Conservation (phyloP, 2,113 vertebrate species). For the Dasyprocta punctata region DNA sequence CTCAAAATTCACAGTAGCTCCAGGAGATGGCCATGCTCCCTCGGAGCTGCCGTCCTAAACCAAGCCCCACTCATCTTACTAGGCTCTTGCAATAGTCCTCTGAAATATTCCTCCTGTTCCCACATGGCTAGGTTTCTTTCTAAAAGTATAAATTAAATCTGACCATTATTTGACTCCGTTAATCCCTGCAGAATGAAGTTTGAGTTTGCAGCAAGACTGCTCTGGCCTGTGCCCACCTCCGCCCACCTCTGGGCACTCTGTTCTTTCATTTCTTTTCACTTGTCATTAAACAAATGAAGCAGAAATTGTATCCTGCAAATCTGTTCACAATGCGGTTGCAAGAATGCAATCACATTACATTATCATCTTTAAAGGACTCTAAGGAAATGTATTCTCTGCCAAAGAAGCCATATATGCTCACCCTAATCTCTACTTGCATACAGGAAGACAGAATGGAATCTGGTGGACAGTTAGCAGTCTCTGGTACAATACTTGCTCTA, state of each 20-base stretch:
- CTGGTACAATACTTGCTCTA: not conserved
- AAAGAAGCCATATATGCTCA: not conserved
- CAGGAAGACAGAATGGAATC: not conserved
- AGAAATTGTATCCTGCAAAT: not conserved
- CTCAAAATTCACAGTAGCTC: not conserved
- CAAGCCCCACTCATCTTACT: not conserved
- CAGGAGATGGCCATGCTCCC: not conserved
- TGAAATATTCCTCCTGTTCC: not conserved
- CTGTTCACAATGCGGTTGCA: not conserved
- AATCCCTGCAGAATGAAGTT: not conserved
- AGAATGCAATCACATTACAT: not conserved
- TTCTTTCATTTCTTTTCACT: not conserved
- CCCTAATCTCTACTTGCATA: not conserved
- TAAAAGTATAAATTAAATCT: not conserved
- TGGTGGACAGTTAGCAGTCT: not conserved
- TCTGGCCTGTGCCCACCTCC: too few species aligned
- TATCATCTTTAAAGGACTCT: not conserved
- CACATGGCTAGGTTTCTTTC: not conserved
- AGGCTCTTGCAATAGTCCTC: not conserved
- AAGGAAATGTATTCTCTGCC: not conserved
- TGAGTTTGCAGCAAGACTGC: not conserved
- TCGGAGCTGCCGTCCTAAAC: not conserved
- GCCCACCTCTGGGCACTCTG: not conserved
- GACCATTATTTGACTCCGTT: not conserved
- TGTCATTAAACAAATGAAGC: not conserved